Evolutionary conservation across 2,113 vertebrate genomes (phyloP).

Genomic region (Hirundichthys speculiger): DNA sequence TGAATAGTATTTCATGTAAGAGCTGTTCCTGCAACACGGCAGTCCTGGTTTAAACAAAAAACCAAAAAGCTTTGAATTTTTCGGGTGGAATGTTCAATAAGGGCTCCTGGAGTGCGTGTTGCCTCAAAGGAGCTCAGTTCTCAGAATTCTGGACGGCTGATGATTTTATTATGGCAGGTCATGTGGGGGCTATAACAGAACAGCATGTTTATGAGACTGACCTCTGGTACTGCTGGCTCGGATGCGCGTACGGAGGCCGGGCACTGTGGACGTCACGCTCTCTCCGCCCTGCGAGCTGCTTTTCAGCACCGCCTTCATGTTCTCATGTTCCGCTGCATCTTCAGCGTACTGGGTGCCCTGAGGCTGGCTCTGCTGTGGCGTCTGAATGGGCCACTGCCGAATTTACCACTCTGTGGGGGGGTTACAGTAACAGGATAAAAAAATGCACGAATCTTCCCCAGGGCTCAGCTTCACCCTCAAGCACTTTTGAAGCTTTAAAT

Average conservation of each 20-base stretch:
- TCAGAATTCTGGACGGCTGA: background rate
- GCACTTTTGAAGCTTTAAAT: background rate
- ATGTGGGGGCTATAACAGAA: background rate
- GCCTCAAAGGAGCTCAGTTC: background rate
- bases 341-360: slow-evolving; percentile 87
- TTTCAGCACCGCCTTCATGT: slow-evolving; percentile 95
- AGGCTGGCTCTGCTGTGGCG: slow-evolving; percentile 77
- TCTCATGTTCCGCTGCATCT: slow-evolving; percentile 91
- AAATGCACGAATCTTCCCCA: background rate
- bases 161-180: background rate
- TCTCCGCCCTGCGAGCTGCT: slow-evolving; percentile 77
- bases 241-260: slow-evolving; percentile 88
- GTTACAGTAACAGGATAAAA: background rate
- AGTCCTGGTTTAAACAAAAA: too few species aligned
- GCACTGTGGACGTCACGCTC: slow-evolving; percentile 68
- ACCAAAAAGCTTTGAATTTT: too few species aligned
- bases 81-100: background rate
- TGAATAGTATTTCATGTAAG: too few species aligned
- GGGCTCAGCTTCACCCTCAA: background rate
- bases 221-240: slow-evolving; percentile 85
- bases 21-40: too few species aligned
- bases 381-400: slow-evolving; percentile 80
- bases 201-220: background rate
- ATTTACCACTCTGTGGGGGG: slow-evolving; percentile 87
- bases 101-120: background rate